Percentiles rank a stretch among this genome's conserved stretches.
Conservation (phyloP, 2,888 invertebrate species). For the Eumerus sabulonum region DNA sequence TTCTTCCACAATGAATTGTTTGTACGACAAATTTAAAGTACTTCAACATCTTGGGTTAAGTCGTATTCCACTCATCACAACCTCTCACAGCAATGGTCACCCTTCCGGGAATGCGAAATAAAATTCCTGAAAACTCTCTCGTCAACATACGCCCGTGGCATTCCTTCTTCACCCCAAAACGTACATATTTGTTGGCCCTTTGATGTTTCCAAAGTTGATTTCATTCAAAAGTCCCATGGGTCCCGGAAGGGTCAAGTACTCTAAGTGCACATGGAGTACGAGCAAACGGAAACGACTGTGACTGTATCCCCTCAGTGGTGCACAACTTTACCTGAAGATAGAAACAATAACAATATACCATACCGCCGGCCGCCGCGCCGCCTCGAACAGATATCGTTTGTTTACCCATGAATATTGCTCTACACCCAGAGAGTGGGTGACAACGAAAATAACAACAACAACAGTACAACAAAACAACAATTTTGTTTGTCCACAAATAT, state of each 20-base stretch:
- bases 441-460: slow-evolving; percentile 51
- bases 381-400: slow-evolving; percentile 29
- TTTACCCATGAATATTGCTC: slow-evolving; percentile 53
- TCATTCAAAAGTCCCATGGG: slow-evolving; percentile 22
- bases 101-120: background rate
- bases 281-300: background rate
- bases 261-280: slow-evolving; percentile 6
- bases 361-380: no score
- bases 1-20: no score
- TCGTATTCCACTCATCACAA: no score
- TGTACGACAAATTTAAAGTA: no score
- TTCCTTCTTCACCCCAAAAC: background rate
- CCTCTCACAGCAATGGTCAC: no score
- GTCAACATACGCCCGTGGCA: slow-evolving; percentile 15
- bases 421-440: slow-evolving; percentile 41
- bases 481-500: slow-evolving; percentile 57
- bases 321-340: slow-evolving; percentile 26
- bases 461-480: slow-evolving; percentile 29
- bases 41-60: no score
- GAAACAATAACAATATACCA: slow-evolving; percentile 41
- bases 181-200: slow-evolving; percentile 24
- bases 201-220: slow-evolving; percentile 47
- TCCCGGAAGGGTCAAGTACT: slow-evolving; percentile 52
- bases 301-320: background rate
- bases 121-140: background rate